Conservation (phyloP, 2,113 vertebrate species). For the Oceanites oceanicus region DNA sequence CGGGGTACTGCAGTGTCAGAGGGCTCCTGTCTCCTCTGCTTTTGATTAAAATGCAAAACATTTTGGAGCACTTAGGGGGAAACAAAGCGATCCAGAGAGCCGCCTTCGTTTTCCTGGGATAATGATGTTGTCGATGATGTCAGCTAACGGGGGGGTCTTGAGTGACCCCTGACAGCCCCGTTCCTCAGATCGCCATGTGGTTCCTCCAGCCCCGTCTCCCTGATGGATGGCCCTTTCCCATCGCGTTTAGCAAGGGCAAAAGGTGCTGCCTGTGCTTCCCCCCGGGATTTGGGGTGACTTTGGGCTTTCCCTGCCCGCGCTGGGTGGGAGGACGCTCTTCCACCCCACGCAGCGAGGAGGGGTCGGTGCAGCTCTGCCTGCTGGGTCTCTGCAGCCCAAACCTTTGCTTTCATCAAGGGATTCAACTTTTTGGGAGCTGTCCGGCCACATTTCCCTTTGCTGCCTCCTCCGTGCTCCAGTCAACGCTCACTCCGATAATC, state of each 20-base stretch:
- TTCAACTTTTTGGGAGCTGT: background rate
- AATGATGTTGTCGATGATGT: background rate
- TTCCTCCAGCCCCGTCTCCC: background rate
- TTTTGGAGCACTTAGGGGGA: background rate
- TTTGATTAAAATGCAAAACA: background rate
- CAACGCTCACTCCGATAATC: fast-evolving
- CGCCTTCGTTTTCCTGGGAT: fast-evolving
- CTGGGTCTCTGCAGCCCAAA: background rate
- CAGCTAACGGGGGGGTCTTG: background rate
- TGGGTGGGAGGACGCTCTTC: background rate
- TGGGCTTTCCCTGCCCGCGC: background rate
- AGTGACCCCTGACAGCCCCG: background rate
- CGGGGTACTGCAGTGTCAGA: fast-evolving
- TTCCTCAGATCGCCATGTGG: background rate
- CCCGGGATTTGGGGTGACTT: background rate
- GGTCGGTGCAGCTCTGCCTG: background rate
- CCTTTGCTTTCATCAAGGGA: background rate
- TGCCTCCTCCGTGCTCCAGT: background rate
- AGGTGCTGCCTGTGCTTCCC: background rate
- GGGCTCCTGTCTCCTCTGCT: background rate
- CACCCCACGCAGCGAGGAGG: fast-evolving
- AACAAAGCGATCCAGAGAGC: background rate
- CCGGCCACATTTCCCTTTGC: background rate
- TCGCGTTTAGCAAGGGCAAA: background rate
- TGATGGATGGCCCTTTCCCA: background rate